Conservation (phyloP, 2,888 invertebrate species). For the Andricus quercusramuli region DNA sequence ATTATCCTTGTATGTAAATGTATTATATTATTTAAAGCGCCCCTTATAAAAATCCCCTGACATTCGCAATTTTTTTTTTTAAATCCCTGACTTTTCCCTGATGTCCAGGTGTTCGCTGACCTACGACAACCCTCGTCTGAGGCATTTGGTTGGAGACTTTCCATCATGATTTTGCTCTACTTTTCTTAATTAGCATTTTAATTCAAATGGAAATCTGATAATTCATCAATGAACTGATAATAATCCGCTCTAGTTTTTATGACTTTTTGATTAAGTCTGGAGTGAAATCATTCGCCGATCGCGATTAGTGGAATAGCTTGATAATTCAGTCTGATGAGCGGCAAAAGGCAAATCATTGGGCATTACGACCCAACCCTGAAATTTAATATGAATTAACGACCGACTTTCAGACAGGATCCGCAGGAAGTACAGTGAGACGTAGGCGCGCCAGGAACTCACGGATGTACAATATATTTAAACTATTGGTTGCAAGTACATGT, state of each 20-base stretch:
- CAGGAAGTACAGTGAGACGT: slow-evolving; percentile 54
- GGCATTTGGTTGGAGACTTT: background rate
- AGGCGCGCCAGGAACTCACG: slow-evolving; percentile 43
- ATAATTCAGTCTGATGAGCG: background rate
- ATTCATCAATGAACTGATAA: background rate
- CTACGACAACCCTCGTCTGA: background rate
- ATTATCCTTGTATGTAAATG: too few relatives aligned
- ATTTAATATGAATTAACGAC: slow-evolving; percentile 57
- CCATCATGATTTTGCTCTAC: background rate
- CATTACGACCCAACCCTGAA: slow-evolving; percentile 52
- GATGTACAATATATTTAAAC: background rate
- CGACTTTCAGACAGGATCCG: slow-evolving; percentile 45
- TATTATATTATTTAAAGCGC: too few relatives aligned
- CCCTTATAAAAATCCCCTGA: too few relatives aligned
- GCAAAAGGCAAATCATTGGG: background rate
- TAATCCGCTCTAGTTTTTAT: background rate
- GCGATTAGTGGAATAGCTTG: background rate
- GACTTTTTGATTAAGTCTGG: background rate
- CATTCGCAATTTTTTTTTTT: fast-evolving
- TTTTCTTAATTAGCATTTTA: slow-evolving; percentile 10
- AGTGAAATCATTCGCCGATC: background rate
- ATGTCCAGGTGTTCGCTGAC: too few relatives aligned
- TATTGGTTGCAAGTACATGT: background rate
- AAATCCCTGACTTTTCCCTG: too few relatives aligned
- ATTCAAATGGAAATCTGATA: slow-evolving; percentile 19